These are phyloP conservation scores for Drosophila kikkawai DNA, from an alignment of 1,140 invertebrate species.

Conservation along the genomic window DNA sequence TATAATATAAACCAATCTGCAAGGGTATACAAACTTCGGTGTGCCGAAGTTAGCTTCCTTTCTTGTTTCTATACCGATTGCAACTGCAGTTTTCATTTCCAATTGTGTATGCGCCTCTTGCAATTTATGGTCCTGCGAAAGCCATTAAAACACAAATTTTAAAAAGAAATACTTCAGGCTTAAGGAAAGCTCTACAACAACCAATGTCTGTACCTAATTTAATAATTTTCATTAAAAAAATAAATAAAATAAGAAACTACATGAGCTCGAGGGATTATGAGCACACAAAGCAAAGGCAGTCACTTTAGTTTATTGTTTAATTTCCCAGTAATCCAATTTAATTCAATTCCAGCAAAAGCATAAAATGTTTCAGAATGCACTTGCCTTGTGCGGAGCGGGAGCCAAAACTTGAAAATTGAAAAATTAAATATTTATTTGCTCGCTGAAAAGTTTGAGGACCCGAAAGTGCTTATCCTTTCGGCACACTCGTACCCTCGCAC, in stretches of 20 bases:
- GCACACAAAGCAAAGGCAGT: conserved; percentile 3
- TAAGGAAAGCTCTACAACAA: background rate
- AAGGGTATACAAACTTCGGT: too few species aligned
- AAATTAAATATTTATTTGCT: conserved; percentile 46
- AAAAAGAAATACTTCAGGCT: conserved; percentile 1
- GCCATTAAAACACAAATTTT: conserved; percentile 18
- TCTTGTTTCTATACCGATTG: conserved; percentile 26
- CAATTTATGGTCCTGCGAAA: conserved; percentile 53
- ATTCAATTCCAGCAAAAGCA: conserved; percentile 7
- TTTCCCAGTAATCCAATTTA: conserved; percentile 7
- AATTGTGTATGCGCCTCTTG: conserved; percentile 48
- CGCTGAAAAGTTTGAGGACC: conserved; percentile 33
- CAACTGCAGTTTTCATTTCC: conserved; percentile 53
- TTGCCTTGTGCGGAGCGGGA: conserved; percentile 21
- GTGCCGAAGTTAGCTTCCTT: too few species aligned
- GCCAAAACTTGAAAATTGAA: conserved; percentile 22
- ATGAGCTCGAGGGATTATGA: background rate
- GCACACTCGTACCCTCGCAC: conserved; percentile 13
- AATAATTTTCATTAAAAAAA: background rate
- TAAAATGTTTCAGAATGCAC: conserved; percentile 25
- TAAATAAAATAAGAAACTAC: background rate
- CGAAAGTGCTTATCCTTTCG: conserved; percentile 46
- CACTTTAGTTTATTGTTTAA: conserved; percentile 17
- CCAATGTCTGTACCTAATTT: background rate
- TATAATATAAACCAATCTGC: too few species aligned